Evolutionary conservation across 2,888 invertebrate genomes (phyloP), one percentile per base, ranked within the genome.

Genomic region (Andrena bucephala): DNA sequence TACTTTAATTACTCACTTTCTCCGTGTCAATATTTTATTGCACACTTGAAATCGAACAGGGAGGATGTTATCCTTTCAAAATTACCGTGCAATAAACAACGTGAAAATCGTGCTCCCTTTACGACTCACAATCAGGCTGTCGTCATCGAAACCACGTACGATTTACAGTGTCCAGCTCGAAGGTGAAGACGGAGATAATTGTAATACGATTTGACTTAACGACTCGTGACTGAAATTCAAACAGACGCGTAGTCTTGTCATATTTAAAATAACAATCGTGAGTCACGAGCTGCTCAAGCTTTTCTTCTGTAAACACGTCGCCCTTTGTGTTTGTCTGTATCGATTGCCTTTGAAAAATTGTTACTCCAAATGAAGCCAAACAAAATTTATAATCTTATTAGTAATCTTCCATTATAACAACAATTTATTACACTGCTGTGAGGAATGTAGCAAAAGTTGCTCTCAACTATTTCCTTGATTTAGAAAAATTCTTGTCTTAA

Each of bases 201-300:
- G 77, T 71, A 84, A 73, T 69, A 73, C 82, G 82, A 75, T 77
- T 75, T 76, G 75, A 78, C 83, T 75, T 69, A 69, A 85, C 71
- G 60, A 59, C 66, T 74, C 87, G 84, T 87, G 88, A 87, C 86
- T 80, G 77, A 82, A 84, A 87, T 86, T 83, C 67, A 87, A 87
- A 87, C 82, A 85, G 76, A 52, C 72, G n/a, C 48, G 20, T 20
- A n/a, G 54, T 77, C 63, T 69, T 69, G 81, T 81, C 81, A 81
- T 70, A 81, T 80, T 81, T 81, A 81, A 80, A 81, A 80, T 80
- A 80, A 81, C 81, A 80, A 60, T 65, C 63, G 63, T 81, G 81
- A 80, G 75, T 80, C 81, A 81, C 42, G 68, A 13, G 65, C 66
- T 36, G 59, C 27, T 67, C 42, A 42, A 24, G 36, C 52, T 65